A percentile compares a stretch with the other conserved stretches of the same genome.
phyloP scores from a whole-genome alignment of 2,113 vertebrate species.

The Strix uralensis region DNA sequence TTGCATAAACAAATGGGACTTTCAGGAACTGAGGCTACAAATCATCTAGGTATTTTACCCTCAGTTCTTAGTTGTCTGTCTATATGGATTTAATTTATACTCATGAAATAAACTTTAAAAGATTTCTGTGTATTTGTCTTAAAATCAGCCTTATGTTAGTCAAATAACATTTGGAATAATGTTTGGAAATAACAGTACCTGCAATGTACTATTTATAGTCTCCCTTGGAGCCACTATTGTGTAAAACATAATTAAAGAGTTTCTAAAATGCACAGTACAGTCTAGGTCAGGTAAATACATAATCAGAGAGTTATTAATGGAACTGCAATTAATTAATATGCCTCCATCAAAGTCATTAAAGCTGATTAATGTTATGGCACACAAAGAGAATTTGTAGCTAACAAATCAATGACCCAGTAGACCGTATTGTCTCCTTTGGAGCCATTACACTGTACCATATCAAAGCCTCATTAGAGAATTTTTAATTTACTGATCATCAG shows the following conservation, averaged over 20 bases:
- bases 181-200: background rate
- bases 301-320: slow-evolving; percentile 71
- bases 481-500: slow-evolving; percentile 63
- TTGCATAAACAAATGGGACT: background rate
- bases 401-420: slow-evolving; percentile 69
- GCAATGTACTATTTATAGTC: slow-evolving; percentile 29
- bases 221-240: slow-evolving; percentile 17
- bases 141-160: background rate
- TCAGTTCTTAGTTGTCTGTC: background rate
- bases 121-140: background rate
- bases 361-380: slow-evolving; percentile 67
- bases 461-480: slow-evolving; percentile 64
- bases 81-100: background rate
- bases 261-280: slow-evolving; percentile 49
- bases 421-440: slow-evolving; percentile 53
- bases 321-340: slow-evolving; percentile 71
- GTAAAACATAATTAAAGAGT: slow-evolving; percentile 61
- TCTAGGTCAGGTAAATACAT: slow-evolving; percentile 71
- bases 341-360: slow-evolving; percentile 56
- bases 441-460: slow-evolving; percentile 28
- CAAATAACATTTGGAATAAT: background rate
- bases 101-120: background rate
- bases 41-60: background rate
- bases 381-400: slow-evolving; percentile 66
- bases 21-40: background rate